phyloP scores from a whole-genome alignment of 2,888 invertebrate species.

The Frankliniella intonsa region DNA sequence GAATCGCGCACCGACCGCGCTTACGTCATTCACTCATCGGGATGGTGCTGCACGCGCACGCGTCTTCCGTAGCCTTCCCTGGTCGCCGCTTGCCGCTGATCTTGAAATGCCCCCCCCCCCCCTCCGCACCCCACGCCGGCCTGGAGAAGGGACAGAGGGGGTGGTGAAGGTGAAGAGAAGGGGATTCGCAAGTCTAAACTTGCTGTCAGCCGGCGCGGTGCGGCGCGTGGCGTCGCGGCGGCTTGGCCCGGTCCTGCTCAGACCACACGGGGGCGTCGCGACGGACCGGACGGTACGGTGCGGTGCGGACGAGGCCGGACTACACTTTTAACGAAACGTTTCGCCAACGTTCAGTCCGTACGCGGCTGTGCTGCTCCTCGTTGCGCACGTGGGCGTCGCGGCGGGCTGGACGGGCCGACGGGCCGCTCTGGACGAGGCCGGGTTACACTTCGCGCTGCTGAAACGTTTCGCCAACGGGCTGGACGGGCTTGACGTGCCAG shows the following conservation, averaged over 20 bases:
- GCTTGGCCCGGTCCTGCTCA: not conserved
- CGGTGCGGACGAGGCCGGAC: not conserved
- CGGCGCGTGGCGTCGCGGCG: not conserved
- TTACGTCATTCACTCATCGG: not conserved
- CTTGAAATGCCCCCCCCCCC: too few species aligned
- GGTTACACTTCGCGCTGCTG: not conserved
- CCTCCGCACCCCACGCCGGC: not conserved
- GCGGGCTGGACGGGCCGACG: too few species aligned
- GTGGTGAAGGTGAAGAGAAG: too few species aligned
- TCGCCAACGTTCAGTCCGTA: not conserved
- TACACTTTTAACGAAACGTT: not conserved
- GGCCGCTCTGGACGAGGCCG: not conserved
- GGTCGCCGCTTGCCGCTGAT: too few species aligned
- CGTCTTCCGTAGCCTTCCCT: not conserved
- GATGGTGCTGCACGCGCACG: not conserved
- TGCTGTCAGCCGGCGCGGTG: not conserved
- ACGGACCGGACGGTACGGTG: not conserved
- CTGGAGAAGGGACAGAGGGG: too few species aligned
- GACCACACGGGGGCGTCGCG: not conserved
- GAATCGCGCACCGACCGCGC: too few species aligned
- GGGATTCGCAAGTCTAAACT: not conserved
- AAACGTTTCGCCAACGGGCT: not conserved
- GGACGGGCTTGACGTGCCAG: not conserved
- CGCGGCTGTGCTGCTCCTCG: not conserved
- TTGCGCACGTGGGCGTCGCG: too few species aligned